phyloP scores from a whole-genome alignment of 2,888 invertebrate genomes.

The Euplexia lucipara region DNA sequence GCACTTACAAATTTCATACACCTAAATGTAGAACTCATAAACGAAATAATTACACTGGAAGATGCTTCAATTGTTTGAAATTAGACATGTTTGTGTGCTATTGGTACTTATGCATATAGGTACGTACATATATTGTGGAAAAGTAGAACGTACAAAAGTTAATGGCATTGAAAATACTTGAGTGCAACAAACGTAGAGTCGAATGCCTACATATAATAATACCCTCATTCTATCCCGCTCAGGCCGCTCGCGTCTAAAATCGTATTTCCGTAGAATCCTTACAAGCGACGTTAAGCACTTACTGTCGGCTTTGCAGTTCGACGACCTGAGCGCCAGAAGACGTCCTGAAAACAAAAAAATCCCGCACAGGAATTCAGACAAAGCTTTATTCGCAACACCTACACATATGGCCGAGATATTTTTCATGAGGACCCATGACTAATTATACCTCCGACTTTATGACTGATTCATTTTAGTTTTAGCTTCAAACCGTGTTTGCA shows the following conservation, averaged over 20 bases:
- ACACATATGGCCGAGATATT: constrained; percentile 56
- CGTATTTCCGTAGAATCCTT: constrained; percentile 91
- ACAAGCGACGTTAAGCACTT: constrained; percentile 89
- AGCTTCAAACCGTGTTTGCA: constrained; percentile 54
- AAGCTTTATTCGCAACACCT: constrained; percentile 73
- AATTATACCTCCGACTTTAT: constrained; percentile 66
- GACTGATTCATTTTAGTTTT: constrained; percentile 67
- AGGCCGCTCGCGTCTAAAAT: constrained; percentile 85
- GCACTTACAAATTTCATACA: constrained; percentile 59
- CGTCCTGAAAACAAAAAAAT: constrained; percentile 77
- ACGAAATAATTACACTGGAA: constrained; percentile 71
- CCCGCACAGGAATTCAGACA: constrained; percentile 77
- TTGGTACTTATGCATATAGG: constrained; percentile 21
- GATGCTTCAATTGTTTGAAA: constrained; percentile 71
- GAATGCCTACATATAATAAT: constrained; percentile 67
- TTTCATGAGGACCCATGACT: constrained; percentile 66
- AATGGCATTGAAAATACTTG: constrained; percentile 73
- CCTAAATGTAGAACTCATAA: constrained; percentile 76
- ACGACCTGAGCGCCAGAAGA: constrained; percentile 84
- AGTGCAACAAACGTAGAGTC: constrained; percentile 47
- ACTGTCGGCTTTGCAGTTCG: constrained; percentile 89
- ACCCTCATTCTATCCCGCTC: constrained; percentile 75
- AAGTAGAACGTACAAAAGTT: constrained; percentile 58
- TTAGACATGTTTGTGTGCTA: constrained; percentile 65
- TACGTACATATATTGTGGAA: constrained; percentile 17